These are phyloP conservation scores for Labroides dimidiatus DNA, from an alignment of 2,797 vertebrate species.

Conservation along the genomic window DNA sequence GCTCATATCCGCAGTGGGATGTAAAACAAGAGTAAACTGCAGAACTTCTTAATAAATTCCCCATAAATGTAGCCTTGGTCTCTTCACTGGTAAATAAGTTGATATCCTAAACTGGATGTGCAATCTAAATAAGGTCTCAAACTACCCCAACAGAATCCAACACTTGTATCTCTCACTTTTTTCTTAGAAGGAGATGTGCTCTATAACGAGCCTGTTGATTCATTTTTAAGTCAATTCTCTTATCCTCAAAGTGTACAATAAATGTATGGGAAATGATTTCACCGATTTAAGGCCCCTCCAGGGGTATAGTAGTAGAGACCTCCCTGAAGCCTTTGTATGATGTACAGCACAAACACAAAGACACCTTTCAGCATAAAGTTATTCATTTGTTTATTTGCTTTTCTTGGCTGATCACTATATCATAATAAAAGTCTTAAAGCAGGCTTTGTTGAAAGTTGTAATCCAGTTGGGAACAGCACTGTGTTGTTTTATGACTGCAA, in stretches of 20 bases:
- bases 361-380: conserved; percentile 3
- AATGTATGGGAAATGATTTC: conserved; percentile 34
- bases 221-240: conserved; percentile 20
- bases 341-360: conserved; percentile 7
- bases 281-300: conserved; percentile 15
- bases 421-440: background rate
- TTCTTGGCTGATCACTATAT: background rate
- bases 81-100: too few relatives aligned
- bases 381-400: conserved; percentile 2
- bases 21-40: too few relatives aligned
- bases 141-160: conserved; percentile 38
- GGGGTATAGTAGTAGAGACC: conserved; percentile 9
- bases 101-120: background rate
- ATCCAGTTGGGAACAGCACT: background rate
- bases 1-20: too few relatives aligned
- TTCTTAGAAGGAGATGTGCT: conserved; percentile 9
- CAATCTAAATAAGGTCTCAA: conserved; percentile 37
- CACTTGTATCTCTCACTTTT: conserved; percentile 5
- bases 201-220: conserved; percentile 22
- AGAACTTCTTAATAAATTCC: too few relatives aligned
- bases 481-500: background rate
- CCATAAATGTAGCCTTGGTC: too few relatives aligned
- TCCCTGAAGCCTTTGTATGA: conserved; percentile 11
- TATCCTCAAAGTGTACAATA: conserved; percentile 24
- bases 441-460: background rate